Percentiles rank a stretch among this genome's conserved stretches.
phyloP scores from a whole-genome alignment of 2,797 vertebrate species.

The Falco cherrug region DNA sequence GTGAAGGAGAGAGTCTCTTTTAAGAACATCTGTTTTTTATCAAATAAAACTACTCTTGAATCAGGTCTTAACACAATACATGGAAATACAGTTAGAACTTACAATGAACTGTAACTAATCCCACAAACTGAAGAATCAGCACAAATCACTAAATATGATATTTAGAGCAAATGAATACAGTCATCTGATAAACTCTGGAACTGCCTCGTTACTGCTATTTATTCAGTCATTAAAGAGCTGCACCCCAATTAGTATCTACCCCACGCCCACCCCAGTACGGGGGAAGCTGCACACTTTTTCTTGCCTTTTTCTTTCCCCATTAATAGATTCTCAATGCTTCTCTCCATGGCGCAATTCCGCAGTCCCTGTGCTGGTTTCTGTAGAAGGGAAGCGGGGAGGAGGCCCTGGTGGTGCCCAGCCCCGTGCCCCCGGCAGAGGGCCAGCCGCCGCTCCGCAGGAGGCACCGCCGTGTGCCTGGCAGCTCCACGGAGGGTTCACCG shows the following conservation, averaged over 20 bases:
- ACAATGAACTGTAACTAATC: slow-evolving; percentile 75
- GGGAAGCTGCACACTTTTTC: background rate
- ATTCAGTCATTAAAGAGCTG: slow-evolving; percentile 1
- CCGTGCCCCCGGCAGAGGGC: background rate
- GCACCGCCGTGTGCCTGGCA: background rate
- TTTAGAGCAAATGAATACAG: slow-evolving; percentile 61
- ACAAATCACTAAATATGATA: slow-evolving; percentile 70
- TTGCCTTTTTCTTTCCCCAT: background rate
- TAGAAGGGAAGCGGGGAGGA: background rate
- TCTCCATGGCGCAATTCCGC: background rate
- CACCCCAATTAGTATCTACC: background rate
- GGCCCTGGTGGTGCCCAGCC: background rate
- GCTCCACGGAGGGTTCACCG: background rate
- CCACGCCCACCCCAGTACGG: background rate
- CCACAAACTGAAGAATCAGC: slow-evolving; percentile 74
- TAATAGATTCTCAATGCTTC: background rate
- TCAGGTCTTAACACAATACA: slow-evolving; percentile 72
- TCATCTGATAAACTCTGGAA: slow-evolving; percentile 57
- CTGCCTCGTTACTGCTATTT: slow-evolving; percentile 6
- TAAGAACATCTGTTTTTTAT: slow-evolving; percentile 76
- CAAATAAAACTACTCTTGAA: slow-evolving; percentile 71
- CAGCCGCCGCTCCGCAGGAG: background rate
- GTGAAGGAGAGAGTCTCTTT: slow-evolving; percentile 60
- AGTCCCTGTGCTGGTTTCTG: background rate
- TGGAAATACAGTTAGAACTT: slow-evolving; percentile 74